Conservation (phyloP, 2,888 invertebrate genomes). For the Euclidia mi region DNA sequence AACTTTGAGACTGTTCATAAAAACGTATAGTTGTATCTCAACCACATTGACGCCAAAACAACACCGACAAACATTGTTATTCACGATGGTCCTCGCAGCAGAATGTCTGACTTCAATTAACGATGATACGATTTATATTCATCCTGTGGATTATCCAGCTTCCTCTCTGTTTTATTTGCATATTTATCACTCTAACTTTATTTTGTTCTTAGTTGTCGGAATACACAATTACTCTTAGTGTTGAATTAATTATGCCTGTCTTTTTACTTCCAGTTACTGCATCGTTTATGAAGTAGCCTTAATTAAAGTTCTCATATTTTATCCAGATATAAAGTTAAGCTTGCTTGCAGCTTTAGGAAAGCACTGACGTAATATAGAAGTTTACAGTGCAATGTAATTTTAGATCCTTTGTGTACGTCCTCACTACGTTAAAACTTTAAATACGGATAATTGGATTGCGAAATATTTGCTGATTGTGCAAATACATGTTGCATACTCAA, state of each 20-base stretch:
- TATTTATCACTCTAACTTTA: constrained; percentile 68
- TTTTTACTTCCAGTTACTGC: constrained; percentile 54
- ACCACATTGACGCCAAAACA: constrained; percentile 41
- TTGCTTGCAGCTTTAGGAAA: constrained; percentile 10
- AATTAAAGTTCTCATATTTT: constrained; percentile 50
- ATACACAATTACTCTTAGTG: constrained; percentile 58
- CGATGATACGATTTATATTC: constrained; percentile 76
- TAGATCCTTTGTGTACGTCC: not conserved
- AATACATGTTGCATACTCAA: no score
- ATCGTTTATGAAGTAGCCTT: constrained; percentile 33
- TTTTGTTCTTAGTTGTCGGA: constrained; percentile 58
- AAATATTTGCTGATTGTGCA: no score
- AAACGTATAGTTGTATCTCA: constrained; percentile 19
- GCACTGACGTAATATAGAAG: not conserved
- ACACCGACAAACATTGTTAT: constrained; percentile 61
- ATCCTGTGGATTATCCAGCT: constrained; percentile 70
- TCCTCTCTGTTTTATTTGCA: constrained; percentile 69
- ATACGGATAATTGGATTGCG: no score
- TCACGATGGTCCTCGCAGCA: constrained; percentile 58
- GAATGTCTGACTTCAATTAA: constrained; percentile 74
- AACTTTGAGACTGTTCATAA: no score
- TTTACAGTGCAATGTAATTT: not conserved
- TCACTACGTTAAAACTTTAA: no score
- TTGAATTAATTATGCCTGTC: constrained; percentile 51
- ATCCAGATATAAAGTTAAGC: constrained; percentile 13